A percentile compares a stretch with the other conserved stretches of the same genome.
These are phyloP conservation scores for Drosophila flavopinicola DNA, from an alignment of 2,888 invertebrate genomes.

Conservation along the genomic window DNA sequence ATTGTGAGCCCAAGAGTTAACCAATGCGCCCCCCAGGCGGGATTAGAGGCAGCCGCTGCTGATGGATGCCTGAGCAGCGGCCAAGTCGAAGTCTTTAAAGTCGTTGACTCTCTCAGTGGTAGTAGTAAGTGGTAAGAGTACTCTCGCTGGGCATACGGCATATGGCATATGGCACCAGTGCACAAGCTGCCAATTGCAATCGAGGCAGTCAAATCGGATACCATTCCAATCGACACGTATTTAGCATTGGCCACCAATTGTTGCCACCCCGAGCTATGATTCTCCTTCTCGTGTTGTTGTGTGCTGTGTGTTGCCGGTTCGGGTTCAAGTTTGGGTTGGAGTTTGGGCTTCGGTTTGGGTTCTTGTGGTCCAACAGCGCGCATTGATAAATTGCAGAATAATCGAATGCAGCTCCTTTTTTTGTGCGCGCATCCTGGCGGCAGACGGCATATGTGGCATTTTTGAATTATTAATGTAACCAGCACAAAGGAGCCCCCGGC, in stretches of 20 bases:
- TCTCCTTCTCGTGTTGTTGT: neutral
- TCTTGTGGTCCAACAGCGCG: constrained; percentile 12
- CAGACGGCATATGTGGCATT: constrained; percentile 72
- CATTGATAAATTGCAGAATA: constrained; percentile 78
- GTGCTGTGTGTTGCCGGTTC: neutral
- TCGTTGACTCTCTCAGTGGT: constrained; percentile 41
- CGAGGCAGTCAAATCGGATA: constrained; percentile 55
- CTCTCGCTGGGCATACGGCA: constrained; percentile 32
- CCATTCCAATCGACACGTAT: constrained; percentile 71
- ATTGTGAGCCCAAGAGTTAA: constrained; percentile 47
- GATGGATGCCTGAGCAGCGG: constrained; percentile 32
- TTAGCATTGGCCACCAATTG: constrained; percentile 63
- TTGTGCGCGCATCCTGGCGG: constrained; percentile 27
- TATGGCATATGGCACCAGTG: too few relatives aligned
- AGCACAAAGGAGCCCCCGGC: constrained; percentile 67
- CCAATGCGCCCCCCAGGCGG: constrained; percentile 56
- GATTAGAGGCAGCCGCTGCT: constrained; percentile 57
- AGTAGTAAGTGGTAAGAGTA: too few relatives aligned
- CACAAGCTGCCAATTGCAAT: constrained; percentile 16
- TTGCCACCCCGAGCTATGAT: constrained; percentile 28
- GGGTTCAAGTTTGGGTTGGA: neutral
- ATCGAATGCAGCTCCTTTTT: constrained; percentile 62
- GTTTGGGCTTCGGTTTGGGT: neutral
- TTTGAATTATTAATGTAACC: constrained; percentile 81
- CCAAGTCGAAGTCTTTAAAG: constrained; percentile 17